phyloP scores from a whole-genome alignment of 2,797 vertebrate genomes.

The Darevskia nairensis region DNA sequence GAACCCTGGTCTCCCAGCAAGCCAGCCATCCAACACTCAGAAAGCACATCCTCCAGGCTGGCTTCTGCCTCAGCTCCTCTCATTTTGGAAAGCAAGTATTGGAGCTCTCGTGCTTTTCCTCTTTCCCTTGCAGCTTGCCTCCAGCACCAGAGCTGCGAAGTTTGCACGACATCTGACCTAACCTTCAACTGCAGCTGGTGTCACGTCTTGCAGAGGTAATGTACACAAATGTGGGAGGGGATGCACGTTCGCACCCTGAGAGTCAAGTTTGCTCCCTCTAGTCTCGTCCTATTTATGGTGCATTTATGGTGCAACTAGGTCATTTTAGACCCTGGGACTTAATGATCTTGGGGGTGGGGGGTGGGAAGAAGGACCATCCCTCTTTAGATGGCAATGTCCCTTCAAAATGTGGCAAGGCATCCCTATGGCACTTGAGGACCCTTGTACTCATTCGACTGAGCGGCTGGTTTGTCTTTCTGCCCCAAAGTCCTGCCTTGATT shows the following conservation, averaged over 20 bases:
- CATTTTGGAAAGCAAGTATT: not conserved
- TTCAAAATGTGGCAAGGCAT: not conserved
- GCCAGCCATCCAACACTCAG: not conserved
- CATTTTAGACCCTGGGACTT: not conserved
- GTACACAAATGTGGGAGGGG: not conserved
- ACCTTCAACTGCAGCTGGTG: constrained; percentile 94
- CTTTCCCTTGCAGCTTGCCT: constrained; percentile 86
- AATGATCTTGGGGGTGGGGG: not conserved
- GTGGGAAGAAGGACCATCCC: not conserved
- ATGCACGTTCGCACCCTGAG: not conserved
- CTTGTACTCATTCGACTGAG: not conserved
- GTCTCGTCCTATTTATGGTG: not conserved
- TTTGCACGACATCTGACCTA: constrained; percentile 84
- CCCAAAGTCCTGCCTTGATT: not conserved
- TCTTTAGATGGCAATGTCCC: not conserved
- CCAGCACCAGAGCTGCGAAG: constrained; percentile 88
- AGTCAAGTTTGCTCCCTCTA: not conserved
- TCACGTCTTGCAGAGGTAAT: constrained; percentile 91
- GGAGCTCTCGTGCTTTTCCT: not conserved
- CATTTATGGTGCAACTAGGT: not conserved
- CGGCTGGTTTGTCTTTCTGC: not conserved
- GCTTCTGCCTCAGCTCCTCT: not conserved
- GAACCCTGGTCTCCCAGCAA: no score
- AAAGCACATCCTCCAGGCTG: not conserved
- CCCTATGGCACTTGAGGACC: not conserved